Percentiles rank a stretch among this genome's conserved stretches.
Evolutionary conservation across 2,113 vertebrate genomes (phyloP).

Genomic region (Miniopterus natalensis): DNA sequence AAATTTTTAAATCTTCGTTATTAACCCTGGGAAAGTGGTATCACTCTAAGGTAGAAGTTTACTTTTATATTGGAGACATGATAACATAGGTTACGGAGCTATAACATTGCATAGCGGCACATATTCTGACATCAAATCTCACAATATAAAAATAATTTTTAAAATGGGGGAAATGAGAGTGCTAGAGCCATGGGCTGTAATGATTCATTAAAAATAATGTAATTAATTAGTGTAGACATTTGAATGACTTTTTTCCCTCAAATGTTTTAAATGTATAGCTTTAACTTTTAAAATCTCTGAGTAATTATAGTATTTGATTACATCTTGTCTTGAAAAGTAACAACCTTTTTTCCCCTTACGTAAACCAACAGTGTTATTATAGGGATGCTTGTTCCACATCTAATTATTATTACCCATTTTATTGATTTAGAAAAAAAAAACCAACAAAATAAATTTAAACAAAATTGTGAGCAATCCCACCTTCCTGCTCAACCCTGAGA

Average conservation of each 20-base stretch:
- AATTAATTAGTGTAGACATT: background rate
- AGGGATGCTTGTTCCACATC: background rate
- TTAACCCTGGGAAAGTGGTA: background rate
- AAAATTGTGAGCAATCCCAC: background rate
- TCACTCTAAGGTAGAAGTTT: background rate
- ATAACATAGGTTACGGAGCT: background rate
- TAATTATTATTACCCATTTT: background rate
- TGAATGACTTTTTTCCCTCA: background rate
- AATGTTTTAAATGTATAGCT: background rate
- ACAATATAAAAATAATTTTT: background rate
- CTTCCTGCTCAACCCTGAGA: background rate
- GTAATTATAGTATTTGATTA: background rate
- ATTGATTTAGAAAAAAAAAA: background rate
- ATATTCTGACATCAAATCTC: background rate
- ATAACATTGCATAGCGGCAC: background rate
- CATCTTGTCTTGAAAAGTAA: background rate
- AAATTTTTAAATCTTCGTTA: background rate
- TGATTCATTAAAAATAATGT: background rate
- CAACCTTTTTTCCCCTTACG: background rate
- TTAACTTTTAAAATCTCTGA: constrained; percentile 10
- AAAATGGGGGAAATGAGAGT: background rate
- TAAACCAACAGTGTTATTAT: background rate
- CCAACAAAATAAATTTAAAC: background rate
- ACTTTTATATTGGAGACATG: background rate
- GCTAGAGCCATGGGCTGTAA: background rate